Evolutionary conservation across 2,113 vertebrate genomes (phyloP).

Genomic region (Phainopepla nitens): DNA sequence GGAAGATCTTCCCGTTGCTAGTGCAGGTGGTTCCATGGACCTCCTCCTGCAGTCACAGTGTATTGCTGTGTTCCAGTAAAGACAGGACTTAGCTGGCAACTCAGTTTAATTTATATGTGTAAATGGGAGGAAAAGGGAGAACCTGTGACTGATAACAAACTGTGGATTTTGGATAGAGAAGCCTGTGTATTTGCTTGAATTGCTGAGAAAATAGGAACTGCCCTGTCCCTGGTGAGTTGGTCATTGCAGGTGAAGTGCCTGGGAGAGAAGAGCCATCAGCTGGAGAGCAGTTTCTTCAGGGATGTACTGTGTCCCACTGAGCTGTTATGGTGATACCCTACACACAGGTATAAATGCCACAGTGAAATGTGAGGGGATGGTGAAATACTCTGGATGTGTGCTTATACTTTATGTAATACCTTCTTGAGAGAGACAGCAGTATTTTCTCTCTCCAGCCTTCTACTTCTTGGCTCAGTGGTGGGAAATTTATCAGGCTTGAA

Average conservation of each 20-base stretch:
- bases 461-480: background rate
- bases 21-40: background rate
- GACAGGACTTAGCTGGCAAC: background rate
- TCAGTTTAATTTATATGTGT: background rate
- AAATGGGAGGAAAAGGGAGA: background rate
- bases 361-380: background rate
- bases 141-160: background rate
- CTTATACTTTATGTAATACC: background rate
- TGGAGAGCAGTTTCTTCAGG: background rate
- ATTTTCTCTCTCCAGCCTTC: background rate
- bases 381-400: background rate
- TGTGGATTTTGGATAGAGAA: background rate
- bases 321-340: background rate
- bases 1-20: background rate
- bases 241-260: background rate
- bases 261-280: background rate
- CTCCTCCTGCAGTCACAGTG: background rate
- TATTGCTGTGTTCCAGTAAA: background rate
- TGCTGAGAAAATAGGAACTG: background rate
- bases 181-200: background rate
- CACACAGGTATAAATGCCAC: background rate
- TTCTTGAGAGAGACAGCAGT: background rate
- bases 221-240: background rate
- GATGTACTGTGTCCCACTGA: background rate
- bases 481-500: constrained; percentile 28